Conservation (phyloP, 2,113 vertebrate genomes). For the Tragulus kanchil region DNA sequence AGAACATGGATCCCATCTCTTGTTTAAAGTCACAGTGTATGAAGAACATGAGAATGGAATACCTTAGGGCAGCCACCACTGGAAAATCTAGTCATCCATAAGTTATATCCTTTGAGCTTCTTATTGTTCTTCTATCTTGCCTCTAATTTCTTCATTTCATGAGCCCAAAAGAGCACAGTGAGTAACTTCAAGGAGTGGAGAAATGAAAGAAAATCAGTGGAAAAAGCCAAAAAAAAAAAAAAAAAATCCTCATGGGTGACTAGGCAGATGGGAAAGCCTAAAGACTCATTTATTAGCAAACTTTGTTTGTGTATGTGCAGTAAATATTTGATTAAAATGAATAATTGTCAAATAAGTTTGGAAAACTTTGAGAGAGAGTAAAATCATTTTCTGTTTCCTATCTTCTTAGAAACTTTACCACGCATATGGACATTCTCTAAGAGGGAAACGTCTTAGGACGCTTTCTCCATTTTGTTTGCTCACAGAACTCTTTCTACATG, state of each 20-base stretch:
- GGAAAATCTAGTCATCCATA: background rate
- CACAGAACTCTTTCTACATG: background rate
- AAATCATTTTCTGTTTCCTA: background rate
- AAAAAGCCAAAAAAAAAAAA: background rate
- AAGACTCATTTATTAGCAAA: slow-evolving; percentile 3
- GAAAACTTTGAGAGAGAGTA: slow-evolving; percentile 8
- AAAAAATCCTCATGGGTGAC: background rate
- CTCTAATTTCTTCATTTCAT: background rate
- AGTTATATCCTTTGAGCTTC: background rate
- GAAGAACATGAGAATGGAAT: background rate
- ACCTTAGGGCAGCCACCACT: background rate
- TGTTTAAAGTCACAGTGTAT: background rate
- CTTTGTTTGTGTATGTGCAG: background rate
- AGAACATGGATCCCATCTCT: background rate
- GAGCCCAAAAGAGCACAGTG: background rate
- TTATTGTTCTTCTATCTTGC: background rate
- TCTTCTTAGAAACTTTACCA: slow-evolving; percentile 9
- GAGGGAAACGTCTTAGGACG: background rate
- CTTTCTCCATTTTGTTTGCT: background rate
- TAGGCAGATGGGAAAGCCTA: background rate
- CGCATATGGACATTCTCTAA: background rate
- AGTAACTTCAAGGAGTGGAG: background rate
- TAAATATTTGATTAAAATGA: background rate
- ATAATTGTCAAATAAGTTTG: background rate
- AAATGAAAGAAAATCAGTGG: background rate